Evolutionary conservation across 2,888 invertebrate genomes (phyloP), one percentile per base, ranked within the genome.

Genomic region (Ganaspis brasiliensis): DNA sequence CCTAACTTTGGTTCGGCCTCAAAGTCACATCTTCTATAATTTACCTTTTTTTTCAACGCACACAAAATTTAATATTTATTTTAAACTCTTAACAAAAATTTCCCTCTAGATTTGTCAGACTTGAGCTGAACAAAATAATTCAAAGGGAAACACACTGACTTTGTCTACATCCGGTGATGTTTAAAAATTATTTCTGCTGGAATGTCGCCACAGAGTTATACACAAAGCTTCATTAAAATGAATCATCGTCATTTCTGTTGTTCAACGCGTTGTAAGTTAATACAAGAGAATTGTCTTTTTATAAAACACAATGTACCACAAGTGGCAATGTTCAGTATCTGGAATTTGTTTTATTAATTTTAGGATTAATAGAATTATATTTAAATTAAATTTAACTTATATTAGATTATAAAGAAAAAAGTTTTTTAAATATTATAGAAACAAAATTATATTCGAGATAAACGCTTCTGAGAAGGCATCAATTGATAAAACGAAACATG

Each of bases 241-340:
- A 79, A 75, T 77, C 75, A 77, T 72, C 21, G 10, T 37, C 73
- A 75, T 73, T 75, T 73, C 16, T 73, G 14, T 56, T 37, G 31
- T 40, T 63, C 26, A 56, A 59, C 59, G 26, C 57, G 40, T 21
- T 40, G 21, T 24, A 24, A 40, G 63, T 24, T 40, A 19, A 45
- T 24, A 40, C 45, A 45, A 16, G 24, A 26, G 45, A 67, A 67
- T 24, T 45, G 24, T 52, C 16, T 19, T 52, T 52, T 52, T 52
- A 52, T 52, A 19, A 52, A 52, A 52, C 16, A 16, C 19, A 52
- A 52, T 19, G n/a, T n/a, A 4, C 31, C 31, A 31, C 31, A 31
- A 31, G 2, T 31, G 31, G 6, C 3, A 2, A 6, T 6, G 31
- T 31, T n/a, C n/a, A n/a, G 31, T 31, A 31, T 31, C 6, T 31